Conservation (phyloP, 2,797 vertebrate species). For the Mallotus villosus region DNA sequence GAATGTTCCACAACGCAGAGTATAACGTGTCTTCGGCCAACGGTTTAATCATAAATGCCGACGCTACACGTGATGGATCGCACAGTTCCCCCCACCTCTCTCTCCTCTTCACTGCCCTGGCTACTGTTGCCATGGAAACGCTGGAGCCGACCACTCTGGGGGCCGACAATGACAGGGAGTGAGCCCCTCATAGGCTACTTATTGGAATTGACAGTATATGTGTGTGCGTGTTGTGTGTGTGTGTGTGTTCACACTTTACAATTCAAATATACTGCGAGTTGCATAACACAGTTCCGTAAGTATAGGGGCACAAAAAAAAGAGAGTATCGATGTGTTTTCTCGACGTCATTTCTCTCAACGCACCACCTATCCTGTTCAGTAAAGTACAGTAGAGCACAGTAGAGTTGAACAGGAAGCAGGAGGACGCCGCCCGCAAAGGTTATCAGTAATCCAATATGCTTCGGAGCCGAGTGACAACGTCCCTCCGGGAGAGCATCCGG, state of each 20-base stretch:
- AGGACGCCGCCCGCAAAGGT: neutral
- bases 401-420: too few relatives aligned
- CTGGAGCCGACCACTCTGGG: conserved; percentile 33
- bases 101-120: conserved; percentile 55
- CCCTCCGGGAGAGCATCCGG: neutral
- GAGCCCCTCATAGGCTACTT: neutral
- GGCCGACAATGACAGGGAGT: neutral
- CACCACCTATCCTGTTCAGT: too few relatives aligned
- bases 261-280: neutral
- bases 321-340: neutral
- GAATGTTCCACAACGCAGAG: neutral
- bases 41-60: neutral
- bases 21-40: neutral
- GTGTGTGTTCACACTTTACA: neutral
- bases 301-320: neutral
- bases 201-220: neutral
- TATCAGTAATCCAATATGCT: conserved; percentile 1
- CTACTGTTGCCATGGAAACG: conserved; percentile 69
- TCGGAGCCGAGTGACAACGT: neutral
- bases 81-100: conserved; percentile 38
- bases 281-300: too few relatives aligned
- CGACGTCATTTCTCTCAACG: neutral
- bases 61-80: neutral
- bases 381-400: too few relatives aligned
- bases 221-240: neutral